These are phyloP conservation scores for Meandrusa payeni DNA, from an alignment of 2,888 invertebrate genomes.

Conservation along the genomic window DNA sequence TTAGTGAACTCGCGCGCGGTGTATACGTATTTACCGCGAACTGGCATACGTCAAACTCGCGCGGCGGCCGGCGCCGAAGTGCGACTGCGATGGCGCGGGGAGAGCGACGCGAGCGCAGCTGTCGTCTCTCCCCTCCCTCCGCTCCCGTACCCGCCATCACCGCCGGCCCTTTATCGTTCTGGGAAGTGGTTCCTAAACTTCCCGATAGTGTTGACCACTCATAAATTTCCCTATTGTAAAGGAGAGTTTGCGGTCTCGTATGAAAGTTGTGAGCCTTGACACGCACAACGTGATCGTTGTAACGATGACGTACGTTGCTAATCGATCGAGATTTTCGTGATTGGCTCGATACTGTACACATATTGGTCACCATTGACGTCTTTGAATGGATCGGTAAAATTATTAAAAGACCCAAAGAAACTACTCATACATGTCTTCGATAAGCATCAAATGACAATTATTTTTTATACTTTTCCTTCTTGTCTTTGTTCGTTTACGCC, in stretches of 20 bases:
- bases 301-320: conserved; percentile 44
- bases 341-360: conserved; percentile 33
- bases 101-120: conserved; percentile 71
- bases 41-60: conserved; percentile 38
- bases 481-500: not conserved
- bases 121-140: conserved; percentile 59
- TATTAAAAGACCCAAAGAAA: conserved; percentile 2
- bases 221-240: conserved; percentile 42
- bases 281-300: conserved; percentile 47
- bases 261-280: conserved; percentile 74
- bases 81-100: conserved; percentile 54
- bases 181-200: conserved; percentile 80
- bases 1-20: conserved; percentile 35
- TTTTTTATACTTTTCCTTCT: not conserved
- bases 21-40: conserved; percentile 27
- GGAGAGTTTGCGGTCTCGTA: conserved; percentile 35
- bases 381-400: conserved; percentile 18
- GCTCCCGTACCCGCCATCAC: conserved; percentile 39
- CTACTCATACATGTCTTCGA: not conserved
- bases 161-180: conserved; percentile 76
- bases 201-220: conserved; percentile 65
- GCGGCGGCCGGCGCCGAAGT: conserved; percentile 56
- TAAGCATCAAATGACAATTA: too few species aligned
- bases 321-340: conserved; percentile 47
- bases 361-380: conserved; percentile 27